A percentile compares a stretch with the other conserved stretches of the same genome.
These are phyloP conservation scores for Lepidocolaptes lacrymiger DNA, from an alignment of 2,797 vertebrate species.

Conservation along the genomic window DNA sequence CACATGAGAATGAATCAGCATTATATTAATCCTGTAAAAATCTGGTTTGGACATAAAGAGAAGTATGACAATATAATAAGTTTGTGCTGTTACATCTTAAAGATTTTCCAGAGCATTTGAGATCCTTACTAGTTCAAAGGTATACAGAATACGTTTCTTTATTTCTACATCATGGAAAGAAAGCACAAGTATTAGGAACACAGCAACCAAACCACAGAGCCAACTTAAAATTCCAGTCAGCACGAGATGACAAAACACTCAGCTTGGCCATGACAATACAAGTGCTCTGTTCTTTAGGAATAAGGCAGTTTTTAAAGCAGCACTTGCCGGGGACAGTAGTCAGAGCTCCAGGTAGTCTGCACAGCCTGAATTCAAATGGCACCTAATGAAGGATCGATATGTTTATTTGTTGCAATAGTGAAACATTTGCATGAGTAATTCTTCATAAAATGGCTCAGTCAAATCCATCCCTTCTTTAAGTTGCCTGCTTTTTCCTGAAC, in stretches of 20 bases:
- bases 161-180: neutral
- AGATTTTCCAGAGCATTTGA: neutral
- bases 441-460: neutral
- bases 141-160: neutral
- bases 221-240: neutral
- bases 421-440: neutral
- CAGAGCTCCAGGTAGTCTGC: conserved; percentile 6
- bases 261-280: neutral
- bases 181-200: neutral
- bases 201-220: neutral
- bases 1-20: neutral
- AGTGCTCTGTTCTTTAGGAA: neutral
- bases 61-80: neutral
- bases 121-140: neutral
- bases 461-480: neutral
- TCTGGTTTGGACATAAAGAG: neutral
- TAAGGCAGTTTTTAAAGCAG: neutral
- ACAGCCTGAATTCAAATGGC: neutral
- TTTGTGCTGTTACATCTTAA: neutral
- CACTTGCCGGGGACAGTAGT: neutral
- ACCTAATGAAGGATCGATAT: neutral
- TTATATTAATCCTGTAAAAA: neutral
- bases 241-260: neutral
- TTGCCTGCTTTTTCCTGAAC: neutral
- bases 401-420: neutral